A percentile compares a stretch with the other conserved stretches of the same genome.
phyloP scores from a whole-genome alignment of 2,113 vertebrate species.

The Anser brachyrhynchus region DNA sequence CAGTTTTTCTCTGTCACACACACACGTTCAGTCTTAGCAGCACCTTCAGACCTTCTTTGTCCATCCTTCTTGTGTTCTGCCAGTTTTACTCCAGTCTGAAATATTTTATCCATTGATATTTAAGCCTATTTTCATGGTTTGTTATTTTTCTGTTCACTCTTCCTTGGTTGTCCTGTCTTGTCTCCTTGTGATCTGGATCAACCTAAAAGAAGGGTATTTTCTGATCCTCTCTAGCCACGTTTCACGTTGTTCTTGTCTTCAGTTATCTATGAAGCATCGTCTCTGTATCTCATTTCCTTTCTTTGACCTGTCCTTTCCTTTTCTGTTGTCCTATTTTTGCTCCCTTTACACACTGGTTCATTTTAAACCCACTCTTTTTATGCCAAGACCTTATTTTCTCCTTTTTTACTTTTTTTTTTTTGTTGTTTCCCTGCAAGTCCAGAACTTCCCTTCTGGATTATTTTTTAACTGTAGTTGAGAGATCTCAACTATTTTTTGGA shows the following conservation, averaged over 20 bases:
- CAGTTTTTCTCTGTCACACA: not conserved
- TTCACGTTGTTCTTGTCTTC: not conserved
- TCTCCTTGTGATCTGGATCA: not conserved
- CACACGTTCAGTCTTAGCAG: not conserved
- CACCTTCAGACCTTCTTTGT: not conserved
- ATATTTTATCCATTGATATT: not conserved
- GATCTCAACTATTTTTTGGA: not conserved
- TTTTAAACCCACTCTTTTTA: not conserved
- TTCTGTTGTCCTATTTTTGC: rapidly evolving
- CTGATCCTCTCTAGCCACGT: not conserved
- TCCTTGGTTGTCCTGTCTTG: not conserved
- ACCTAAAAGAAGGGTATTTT: not conserved
- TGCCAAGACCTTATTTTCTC: not conserved
- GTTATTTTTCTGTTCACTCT: not conserved
- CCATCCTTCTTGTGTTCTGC: not conserved
- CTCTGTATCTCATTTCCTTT: not conserved
- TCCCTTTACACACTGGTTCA: not conserved
- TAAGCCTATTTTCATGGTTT: not conserved
- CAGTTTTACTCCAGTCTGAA: not conserved
- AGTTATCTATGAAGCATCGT: not conserved
- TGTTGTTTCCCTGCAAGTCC: not conserved
- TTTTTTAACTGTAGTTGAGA: not conserved
- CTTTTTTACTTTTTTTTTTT: too few species aligned
- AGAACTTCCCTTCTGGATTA: not conserved
- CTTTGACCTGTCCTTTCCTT: not conserved